Percentiles rank a stretch among this genome's conserved stretches.
Conservation (phyloP, 2,113 vertebrate genomes). For the Seriola rivoliana region DNA sequence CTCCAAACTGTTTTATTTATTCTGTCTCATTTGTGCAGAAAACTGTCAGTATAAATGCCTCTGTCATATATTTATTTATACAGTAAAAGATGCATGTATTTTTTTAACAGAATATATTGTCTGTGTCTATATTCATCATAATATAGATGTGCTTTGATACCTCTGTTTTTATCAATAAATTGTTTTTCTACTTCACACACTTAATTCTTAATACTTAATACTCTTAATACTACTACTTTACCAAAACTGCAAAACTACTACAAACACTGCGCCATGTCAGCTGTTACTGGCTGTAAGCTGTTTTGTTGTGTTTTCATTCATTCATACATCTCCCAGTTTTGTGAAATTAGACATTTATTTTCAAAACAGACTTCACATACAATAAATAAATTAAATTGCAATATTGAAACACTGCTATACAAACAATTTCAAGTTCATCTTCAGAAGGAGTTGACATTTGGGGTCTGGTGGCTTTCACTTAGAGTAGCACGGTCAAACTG, state of each 20-base stretch:
- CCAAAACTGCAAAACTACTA: no score
- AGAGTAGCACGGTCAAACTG: slow-evolving; percentile 53
- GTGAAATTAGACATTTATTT: slow-evolving; percentile 85
- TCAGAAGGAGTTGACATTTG: slow-evolving; percentile 66
- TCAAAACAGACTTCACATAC: slow-evolving; percentile 83
- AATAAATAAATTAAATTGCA: slow-evolving; percentile 86
- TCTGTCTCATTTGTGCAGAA: slow-evolving; percentile 24
- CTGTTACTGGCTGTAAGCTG: no score
- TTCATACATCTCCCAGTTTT: slow-evolving; percentile 34
- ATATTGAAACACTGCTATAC: slow-evolving; percentile 77
- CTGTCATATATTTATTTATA: slow-evolving; percentile 27
- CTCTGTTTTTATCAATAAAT: slow-evolving; percentile 50
- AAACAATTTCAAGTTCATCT: slow-evolving; percentile 80
- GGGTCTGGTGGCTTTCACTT: slow-evolving; percentile 44
- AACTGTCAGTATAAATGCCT: not conserved
- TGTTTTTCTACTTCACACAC: not conserved
- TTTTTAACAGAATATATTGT: slow-evolving; percentile 6
- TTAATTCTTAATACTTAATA: not conserved
- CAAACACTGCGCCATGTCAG: not conserved
- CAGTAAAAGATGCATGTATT: slow-evolving; percentile 4
- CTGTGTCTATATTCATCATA: not conserved
- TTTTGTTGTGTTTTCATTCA: slow-evolving; percentile 3
- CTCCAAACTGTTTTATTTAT: slow-evolving; percentile 4
- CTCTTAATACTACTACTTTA: not conserved
- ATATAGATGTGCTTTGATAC: slow-evolving; percentile 25